These are phyloP conservation scores for Rhopalosiphum padi DNA, from an alignment of 1,140 invertebrate genomes.

Conservation along the genomic window DNA sequence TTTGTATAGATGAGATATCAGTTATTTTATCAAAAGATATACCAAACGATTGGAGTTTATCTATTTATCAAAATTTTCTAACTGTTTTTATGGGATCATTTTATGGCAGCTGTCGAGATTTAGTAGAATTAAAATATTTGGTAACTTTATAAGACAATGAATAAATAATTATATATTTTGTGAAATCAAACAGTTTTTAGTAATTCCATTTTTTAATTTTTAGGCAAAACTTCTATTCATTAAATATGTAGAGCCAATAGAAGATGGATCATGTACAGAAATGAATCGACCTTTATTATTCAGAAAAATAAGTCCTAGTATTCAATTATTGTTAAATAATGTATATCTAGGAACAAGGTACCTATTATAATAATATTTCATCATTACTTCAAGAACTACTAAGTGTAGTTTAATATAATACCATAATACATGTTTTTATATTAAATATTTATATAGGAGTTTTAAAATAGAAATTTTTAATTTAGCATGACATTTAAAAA, in stretches of 20 bases:
- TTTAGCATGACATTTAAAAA: too few relatives aligned
- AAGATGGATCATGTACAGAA: slow-evolving; percentile 42
- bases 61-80: slow-evolving; percentile 81
- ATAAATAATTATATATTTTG: slow-evolving; percentile 61
- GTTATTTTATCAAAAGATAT: slow-evolving; percentile 72
- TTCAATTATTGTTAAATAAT: slow-evolving; percentile 77
- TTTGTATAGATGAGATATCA: slow-evolving; percentile 71
- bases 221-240: slow-evolving; percentile 60
- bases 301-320: slow-evolving; percentile 76
- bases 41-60: slow-evolving; percentile 62
- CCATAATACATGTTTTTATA: background rate
- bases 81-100: slow-evolving; percentile 83
- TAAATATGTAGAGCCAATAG: slow-evolving; percentile 61
- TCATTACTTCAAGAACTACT: background rate
- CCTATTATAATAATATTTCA: background rate
- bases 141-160: slow-evolving; percentile 72
- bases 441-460: background rate
- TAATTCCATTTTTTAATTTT: slow-evolving; percentile 38
- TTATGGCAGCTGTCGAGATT: slow-evolving; percentile 79
- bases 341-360: slow-evolving; percentile 76
- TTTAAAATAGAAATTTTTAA: background rate
- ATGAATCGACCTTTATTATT: slow-evolving; percentile 76
- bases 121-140: slow-evolving; percentile 74
- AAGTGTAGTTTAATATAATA: background rate
- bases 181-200: background rate